These are phyloP conservation scores for Spialia ferax DNA, from an alignment of 2,888 invertebrate genomes.

Conservation along the genomic window DNA sequence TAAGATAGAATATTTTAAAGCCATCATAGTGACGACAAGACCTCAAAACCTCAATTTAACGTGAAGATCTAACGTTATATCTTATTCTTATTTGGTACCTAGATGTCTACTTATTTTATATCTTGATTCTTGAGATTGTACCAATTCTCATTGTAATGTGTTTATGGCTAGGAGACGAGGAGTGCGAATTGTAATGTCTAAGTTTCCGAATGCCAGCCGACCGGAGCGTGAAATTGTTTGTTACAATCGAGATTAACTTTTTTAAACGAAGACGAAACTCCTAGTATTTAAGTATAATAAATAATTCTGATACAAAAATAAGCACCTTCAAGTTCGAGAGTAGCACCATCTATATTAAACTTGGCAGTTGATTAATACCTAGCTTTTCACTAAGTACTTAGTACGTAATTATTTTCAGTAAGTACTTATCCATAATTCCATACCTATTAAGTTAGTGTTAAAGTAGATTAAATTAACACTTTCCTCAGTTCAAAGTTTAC, in stretches of 20 bases:
- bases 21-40: background rate
- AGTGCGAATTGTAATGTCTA: constrained; percentile 14
- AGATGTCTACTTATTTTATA: constrained; percentile 5
- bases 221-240: constrained; percentile 20
- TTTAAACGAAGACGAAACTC: background rate
- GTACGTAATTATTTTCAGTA: too few relatives aligned
- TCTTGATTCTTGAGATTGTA: background rate
- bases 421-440: too few relatives aligned
- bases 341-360: too few relatives aligned
- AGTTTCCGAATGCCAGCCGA: background rate
- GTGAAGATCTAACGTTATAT: background rate
- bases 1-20: background rate
- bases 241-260: constrained; percentile 18
- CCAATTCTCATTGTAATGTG: constrained; percentile 6
- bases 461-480: too few relatives aligned
- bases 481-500: too few relatives aligned
- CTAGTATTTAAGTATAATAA: too few relatives aligned
- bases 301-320: background rate
- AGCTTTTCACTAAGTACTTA: too few relatives aligned
- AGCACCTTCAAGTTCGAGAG: background rate
- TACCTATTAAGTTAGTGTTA: too few relatives aligned
- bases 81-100: constrained; percentile 11
- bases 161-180: background rate
- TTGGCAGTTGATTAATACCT: too few relatives aligned
- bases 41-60: constrained; percentile 4